Conservation (phyloP, 2,888 invertebrate species). For the Sicus ferrugineus region DNA sequence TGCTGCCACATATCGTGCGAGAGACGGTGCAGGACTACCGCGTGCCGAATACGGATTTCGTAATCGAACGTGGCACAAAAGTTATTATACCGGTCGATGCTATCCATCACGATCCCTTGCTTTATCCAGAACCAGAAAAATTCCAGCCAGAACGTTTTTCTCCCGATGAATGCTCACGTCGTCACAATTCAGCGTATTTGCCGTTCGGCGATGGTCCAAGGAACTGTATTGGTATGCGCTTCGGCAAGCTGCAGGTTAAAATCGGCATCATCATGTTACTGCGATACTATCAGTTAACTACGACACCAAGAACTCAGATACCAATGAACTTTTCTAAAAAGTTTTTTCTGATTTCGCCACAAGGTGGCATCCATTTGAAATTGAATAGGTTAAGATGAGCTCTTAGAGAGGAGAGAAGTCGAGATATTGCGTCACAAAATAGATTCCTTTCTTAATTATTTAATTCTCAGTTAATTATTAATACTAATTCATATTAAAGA, state of each 20-base stretch:
- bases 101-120: conserved; percentile 68
- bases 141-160: conserved; percentile 71
- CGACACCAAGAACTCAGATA: conserved; percentile 38
- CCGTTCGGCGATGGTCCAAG: conserved; percentile 61
- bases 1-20: conserved; percentile 52
- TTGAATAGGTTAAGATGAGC: no score
- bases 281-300: conserved; percentile 45
- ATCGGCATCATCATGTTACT: conserved; percentile 51
- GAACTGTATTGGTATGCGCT: conserved; percentile 58
- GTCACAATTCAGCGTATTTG: conserved; percentile 60
- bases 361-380: no score
- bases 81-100: conserved; percentile 66
- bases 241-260: conserved; percentile 55
- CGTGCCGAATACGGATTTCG: conserved; percentile 44
- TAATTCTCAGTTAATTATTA: no score
- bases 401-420: no score
- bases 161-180: conserved; percentile 65
- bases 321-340: conserved; percentile 40
- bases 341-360: conserved; percentile 40
- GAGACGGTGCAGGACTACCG: conserved; percentile 52
- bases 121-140: conserved; percentile 67
- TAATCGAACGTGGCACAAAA: conserved; percentile 24
- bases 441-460: no score
- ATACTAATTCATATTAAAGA: no score
- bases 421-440: no score